Evolutionary conservation across 2,888 invertebrate species (phyloP).

Genomic region (Drosophila lutescens): DNA sequence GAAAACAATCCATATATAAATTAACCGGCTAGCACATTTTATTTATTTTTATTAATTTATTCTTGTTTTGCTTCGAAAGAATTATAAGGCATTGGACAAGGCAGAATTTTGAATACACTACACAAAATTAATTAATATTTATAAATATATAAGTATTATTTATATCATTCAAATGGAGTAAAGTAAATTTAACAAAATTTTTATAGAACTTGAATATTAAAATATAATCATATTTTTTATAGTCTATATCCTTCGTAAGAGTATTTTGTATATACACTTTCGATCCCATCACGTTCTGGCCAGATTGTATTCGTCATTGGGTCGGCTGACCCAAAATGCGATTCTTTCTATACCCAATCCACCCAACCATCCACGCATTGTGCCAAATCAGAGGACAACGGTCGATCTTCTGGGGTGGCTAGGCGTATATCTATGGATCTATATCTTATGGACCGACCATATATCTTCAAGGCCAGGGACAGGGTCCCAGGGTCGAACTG

Average conservation of each 20-base stretch:
- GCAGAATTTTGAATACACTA: neutral
- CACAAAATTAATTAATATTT: too few relatives aligned
- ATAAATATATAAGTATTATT: too few relatives aligned
- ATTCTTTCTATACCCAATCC: neutral
- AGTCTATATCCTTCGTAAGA: neutral
- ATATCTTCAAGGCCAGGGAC: constrained; percentile 26
- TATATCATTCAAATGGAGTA: too few relatives aligned
- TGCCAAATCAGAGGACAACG: constrained; percentile 6
- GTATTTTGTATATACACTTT: neutral
- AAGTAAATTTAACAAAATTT: too few relatives aligned
- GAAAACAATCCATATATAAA: constrained; percentile 4
- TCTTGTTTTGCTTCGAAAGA: neutral
- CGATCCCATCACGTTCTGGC: constrained; percentile 9
- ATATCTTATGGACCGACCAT: constrained; percentile 7
- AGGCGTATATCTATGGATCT: neutral
- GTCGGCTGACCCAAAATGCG: constrained; percentile 31
- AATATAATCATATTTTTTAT: neutral
- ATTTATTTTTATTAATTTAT: neutral
- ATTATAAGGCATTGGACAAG: neutral
- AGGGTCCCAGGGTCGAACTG: constrained; percentile 8
- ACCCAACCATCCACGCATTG: neutral
- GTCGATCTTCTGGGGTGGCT: constrained; percentile 1
- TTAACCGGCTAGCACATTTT: neutral
- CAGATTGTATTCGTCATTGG: constrained; percentile 7
- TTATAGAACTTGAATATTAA: too few relatives aligned